Evolutionary conservation across 2,797 vertebrate genomes (phyloP).

Genomic region (Lophura swinhoii): DNA sequence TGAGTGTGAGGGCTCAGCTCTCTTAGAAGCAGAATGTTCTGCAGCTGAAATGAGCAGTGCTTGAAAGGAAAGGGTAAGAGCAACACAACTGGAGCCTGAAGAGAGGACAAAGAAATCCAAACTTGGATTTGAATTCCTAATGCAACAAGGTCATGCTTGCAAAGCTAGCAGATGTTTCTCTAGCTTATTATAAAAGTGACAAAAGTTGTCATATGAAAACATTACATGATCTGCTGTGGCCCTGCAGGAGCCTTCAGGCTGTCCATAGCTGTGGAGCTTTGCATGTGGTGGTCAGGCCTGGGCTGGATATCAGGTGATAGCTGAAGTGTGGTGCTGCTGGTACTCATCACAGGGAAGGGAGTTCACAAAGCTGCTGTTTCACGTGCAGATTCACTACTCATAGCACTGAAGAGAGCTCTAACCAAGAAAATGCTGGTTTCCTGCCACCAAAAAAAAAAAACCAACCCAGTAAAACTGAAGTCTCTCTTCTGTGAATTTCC

Average conservation of each 20-base stretch:
- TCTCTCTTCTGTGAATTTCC: not conserved
- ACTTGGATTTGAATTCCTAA: not conserved
- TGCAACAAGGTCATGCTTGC: not conserved
- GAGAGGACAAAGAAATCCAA: not conserved
- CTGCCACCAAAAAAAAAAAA: not conserved
- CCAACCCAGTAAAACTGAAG: not conserved
- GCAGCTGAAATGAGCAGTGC: conserved; percentile 3
- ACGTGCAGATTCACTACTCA: not conserved
- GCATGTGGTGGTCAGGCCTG: not conserved
- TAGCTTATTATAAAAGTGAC: not conserved
- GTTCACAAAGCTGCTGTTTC: not conserved
- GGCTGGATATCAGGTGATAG: not conserved
- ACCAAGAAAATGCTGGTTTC: conserved; percentile 3
- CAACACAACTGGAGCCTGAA: conserved; percentile 42
- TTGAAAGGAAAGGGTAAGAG: not conserved
- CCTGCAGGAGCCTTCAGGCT: not conserved
- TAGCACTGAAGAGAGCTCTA: not conserved
- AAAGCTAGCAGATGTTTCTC: not conserved
- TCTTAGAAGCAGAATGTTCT: conserved; percentile 11
- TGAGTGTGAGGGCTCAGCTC: not conserved
- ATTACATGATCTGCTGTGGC: not conserved
- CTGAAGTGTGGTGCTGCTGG: not conserved
- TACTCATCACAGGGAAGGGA: not conserved
- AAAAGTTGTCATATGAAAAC: not conserved
- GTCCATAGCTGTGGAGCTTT: accelerated